phyloP scores from a whole-genome alignment of 2,888 invertebrate genomes.

The Drosophila diplacantha region DNA sequence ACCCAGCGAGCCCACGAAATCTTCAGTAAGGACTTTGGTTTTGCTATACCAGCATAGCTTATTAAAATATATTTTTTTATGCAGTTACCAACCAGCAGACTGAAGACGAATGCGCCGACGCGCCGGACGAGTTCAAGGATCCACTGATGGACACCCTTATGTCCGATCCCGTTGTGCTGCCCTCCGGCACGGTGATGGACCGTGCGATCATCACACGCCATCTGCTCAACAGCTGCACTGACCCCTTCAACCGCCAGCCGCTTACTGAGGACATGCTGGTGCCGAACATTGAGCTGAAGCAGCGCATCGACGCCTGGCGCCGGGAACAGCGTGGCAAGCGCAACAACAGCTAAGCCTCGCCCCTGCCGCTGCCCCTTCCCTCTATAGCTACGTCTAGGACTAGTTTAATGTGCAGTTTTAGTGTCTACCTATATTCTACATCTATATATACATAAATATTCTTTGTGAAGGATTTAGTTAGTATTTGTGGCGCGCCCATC shows the following conservation, averaged over 20 bases:
- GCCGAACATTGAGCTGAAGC: conserved; percentile 91
- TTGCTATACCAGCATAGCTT: fast-evolving
- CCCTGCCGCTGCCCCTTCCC: background rate
- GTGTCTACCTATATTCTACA: conserved; percentile 53
- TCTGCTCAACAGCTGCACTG: conserved; percentile 95
- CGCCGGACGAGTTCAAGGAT: conserved; percentile 97
- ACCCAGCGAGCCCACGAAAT: conserved; percentile 88
- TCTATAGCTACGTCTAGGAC: conserved; percentile 29
- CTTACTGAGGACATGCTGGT: conserved; percentile 95
- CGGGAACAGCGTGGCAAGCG: conserved; percentile 82
- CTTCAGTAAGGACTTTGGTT: conserved; percentile 78
- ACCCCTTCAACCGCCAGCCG: conserved; percentile 98
- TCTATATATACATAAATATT: conserved; percentile 28
- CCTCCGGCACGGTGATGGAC: conserved; percentile 96
- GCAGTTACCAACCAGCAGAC: conserved; percentile 87
- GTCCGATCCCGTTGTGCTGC: conserved; percentile 95
- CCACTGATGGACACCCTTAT: conserved; percentile 98
- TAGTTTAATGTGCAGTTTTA: conserved; percentile 67
- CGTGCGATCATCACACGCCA: conserved; percentile 94
- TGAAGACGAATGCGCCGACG: conserved; percentile 95
- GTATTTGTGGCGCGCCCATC: conserved; percentile 1
- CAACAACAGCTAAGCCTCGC: conserved; percentile 73
- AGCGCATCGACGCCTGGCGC: conserved; percentile 92
- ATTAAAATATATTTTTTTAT: conserved; percentile 3
- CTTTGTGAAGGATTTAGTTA: conserved; percentile 27